Conservation (phyloP, 2,113 vertebrate genomes). For the Campylorhamphus procurvoides region DNA sequence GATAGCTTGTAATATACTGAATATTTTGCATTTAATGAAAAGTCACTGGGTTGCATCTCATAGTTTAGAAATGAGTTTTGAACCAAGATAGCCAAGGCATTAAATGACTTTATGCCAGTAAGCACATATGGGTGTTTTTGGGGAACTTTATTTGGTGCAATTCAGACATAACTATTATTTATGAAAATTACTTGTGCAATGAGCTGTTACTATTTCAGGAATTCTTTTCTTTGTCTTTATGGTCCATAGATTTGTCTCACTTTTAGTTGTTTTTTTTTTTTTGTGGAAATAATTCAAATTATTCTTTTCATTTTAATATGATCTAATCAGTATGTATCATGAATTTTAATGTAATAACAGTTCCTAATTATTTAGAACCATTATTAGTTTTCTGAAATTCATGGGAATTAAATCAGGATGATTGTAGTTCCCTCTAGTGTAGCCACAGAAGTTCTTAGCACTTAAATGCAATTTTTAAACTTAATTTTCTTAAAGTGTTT, state of each 20-base stretch:
- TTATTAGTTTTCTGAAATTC: constrained; percentile 32
- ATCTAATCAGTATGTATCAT: constrained; percentile 61
- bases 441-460: neutral
- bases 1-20: constrained; percentile 40
- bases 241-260: constrained; percentile 25
- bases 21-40: constrained; percentile 46
- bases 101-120: neutral
- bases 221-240: constrained; percentile 59
- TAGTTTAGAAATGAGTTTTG: constrained; percentile 34
- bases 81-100: neutral
- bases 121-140: neutral
- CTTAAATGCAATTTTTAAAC: neutral
- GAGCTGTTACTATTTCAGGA: constrained; percentile 19
- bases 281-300: constrained; percentile 48
- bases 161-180: constrained; percentile 40
- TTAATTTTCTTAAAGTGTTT: neutral
- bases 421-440: neutral
- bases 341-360: constrained; percentile 50
- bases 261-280: neutral
- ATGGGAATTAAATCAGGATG: constrained; percentile 13
- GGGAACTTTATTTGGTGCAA: constrained; percentile 20
- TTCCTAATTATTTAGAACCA: constrained; percentile 53
- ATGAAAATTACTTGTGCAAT: constrained; percentile 25
- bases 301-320: constrained; percentile 41
- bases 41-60: constrained; percentile 21